Percentiles rank a stretch among this genome's conserved stretches.
Conservation (phyloP, 1,140 invertebrate species). For the Drosophila sechellia region DNA sequence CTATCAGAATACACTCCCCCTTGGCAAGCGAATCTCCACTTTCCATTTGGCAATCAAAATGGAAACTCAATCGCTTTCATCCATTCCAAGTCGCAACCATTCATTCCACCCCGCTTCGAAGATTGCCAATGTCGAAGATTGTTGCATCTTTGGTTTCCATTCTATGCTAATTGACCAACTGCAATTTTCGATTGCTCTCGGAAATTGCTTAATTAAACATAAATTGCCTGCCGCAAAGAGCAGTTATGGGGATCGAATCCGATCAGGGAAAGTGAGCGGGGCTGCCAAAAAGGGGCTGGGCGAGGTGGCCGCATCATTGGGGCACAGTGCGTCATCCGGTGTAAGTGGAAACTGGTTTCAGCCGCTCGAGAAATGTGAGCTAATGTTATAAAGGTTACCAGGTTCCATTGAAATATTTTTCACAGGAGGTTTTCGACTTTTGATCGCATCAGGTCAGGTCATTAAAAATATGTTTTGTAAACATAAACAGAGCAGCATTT, state of each 20-base stretch:
- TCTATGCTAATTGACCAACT: conserved; percentile 41
- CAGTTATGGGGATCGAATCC: conserved; percentile 37
- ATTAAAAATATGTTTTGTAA: background rate
- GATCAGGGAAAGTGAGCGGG: conserved; percentile 41
- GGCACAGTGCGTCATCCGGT: conserved; percentile 47
- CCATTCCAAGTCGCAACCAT: background rate
- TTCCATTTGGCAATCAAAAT: conserved; percentile 73
- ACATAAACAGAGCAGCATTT: background rate
- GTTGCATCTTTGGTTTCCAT: conserved; percentile 43
- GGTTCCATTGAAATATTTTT: conserved; percentile 17
- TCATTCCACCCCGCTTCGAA: conserved; percentile 3
- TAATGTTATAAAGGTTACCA: conserved; percentile 39
- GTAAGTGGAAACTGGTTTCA: conserved; percentile 60
- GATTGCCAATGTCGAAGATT: conserved; percentile 63
- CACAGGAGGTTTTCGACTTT: conserved; percentile 1
- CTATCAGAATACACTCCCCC: conserved; percentile 9
- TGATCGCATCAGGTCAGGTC: background rate
- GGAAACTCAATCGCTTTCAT: conserved; percentile 58
- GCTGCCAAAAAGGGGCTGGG: background rate
- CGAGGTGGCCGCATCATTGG: conserved; percentile 19
- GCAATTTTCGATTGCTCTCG: conserved; percentile 56
- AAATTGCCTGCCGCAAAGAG: conserved; percentile 49
- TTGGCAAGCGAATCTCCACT: conserved; percentile 55
- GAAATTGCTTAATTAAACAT: conserved; percentile 71
- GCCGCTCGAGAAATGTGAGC: conserved; percentile 31